These are phyloP conservation scores for Proterorhinus semilunaris DNA, from an alignment of 2,113 vertebrate genomes.

Conservation along the genomic window DNA sequence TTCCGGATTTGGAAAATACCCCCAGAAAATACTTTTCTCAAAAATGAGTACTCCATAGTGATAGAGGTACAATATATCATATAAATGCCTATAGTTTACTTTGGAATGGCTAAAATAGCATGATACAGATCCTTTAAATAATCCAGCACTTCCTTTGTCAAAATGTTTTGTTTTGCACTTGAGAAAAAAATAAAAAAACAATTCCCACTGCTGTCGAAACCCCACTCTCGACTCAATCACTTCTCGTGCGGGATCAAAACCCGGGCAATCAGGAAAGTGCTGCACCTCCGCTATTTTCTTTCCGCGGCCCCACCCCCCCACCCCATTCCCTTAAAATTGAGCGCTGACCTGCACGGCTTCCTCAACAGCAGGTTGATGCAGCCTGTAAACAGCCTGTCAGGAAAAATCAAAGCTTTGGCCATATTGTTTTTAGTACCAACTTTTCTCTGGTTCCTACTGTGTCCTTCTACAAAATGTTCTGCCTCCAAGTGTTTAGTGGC, in stretches of 20 bases:
- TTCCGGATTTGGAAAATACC: too few relatives aligned
- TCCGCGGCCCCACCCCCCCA: conserved; percentile 1
- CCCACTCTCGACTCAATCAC: not conserved
- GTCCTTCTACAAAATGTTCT: too few relatives aligned
- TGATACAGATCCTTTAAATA: too few relatives aligned
- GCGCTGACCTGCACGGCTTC: not conserved
- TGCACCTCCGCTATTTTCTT: conserved; percentile 7
- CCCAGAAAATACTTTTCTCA: too few relatives aligned
- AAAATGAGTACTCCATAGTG: too few relatives aligned
- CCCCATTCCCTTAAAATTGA: not conserved
- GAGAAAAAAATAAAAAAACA: not conserved
- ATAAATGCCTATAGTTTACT: too few relatives aligned
- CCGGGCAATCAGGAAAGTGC: not conserved
- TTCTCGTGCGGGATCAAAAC: not conserved
- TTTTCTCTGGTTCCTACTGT: too few relatives aligned
- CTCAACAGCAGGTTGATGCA: conserved; percentile 15
- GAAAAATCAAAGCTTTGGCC: not conserved
- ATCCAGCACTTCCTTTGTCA: too few relatives aligned
- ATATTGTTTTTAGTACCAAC: conserved; percentile 7
- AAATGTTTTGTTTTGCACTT: not conserved
- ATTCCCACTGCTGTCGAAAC: not conserved
- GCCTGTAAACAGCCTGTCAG: conserved; percentile 25
- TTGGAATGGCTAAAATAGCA: too few relatives aligned
- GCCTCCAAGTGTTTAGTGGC: too few relatives aligned
- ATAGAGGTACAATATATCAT: too few relatives aligned